Percentiles rank a stretch among this genome's conserved stretches.
These are phyloP conservation scores for Muraenolepis orangiensis DNA, from an alignment of 2,797 vertebrate genomes.

Conservation along the genomic window DNA sequence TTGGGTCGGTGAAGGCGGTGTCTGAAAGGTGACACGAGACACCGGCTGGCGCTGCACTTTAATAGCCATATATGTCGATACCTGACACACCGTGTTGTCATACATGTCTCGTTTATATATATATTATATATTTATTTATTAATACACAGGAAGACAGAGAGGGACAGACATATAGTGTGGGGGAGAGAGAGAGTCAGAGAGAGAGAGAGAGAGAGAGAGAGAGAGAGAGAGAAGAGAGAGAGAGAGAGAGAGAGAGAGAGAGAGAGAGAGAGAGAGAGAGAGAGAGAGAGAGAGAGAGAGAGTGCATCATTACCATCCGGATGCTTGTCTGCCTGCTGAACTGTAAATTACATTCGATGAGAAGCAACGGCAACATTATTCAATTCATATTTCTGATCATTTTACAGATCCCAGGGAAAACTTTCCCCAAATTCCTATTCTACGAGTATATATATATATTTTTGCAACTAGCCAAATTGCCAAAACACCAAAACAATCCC, in stretches of 20 bases:
- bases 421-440: neutral
- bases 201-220: neutral
- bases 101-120: neutral
- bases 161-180: too few relatives aligned
- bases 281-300: neutral
- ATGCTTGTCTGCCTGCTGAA: conserved; percentile 4
- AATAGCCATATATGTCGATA: neutral
- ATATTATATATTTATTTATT: neutral
- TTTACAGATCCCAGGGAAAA: neutral
- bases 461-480: neutral
- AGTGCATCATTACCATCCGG: conserved; percentile 22
- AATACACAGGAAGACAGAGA: too few relatives aligned
- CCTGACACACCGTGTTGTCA: neutral
- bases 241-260: neutral
- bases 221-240: neutral
- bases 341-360: neutral
- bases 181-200: neutral
- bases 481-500: neutral
- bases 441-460: too few relatives aligned
- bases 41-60: neutral
- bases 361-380: neutral
- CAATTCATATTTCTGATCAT: too few relatives aligned
- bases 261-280: neutral
- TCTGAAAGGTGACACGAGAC: neutral
- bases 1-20: neutral